A percentile compares a stretch with the other conserved stretches of the same genome.
These are phyloP conservation scores for Torymus texanus DNA, from an alignment of 2,888 invertebrate species.

Conservation along the genomic window DNA sequence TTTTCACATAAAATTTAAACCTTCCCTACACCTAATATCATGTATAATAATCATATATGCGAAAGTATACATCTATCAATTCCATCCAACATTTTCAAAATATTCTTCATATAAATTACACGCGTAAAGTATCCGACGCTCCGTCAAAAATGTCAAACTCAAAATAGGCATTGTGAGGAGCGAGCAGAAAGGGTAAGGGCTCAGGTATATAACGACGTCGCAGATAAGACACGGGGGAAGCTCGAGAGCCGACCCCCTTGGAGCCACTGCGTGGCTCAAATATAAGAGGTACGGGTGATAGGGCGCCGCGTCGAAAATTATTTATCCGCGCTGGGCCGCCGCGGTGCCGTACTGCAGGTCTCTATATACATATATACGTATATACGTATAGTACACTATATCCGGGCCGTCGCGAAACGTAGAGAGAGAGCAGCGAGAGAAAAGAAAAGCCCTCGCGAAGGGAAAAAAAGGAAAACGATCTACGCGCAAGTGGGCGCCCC, in stretches of 20 bases:
- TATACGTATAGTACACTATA: too few relatives aligned
- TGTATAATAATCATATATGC: too few relatives aligned
- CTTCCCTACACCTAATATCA: too few relatives aligned
- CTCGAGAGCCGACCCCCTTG: too few relatives aligned
- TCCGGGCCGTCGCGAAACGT: neutral
- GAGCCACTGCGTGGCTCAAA: too few relatives aligned
- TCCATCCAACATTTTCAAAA: too few relatives aligned
- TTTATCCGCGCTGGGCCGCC: conserved; percentile 31
- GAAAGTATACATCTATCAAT: too few relatives aligned
- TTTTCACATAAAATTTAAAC: too few relatives aligned
- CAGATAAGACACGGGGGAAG: conserved; percentile 21
- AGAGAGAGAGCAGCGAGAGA: neutral
- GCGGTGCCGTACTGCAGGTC: too few relatives aligned
- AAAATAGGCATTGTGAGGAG: neutral
- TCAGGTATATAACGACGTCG: neutral
- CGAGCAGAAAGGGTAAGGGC: neutral
- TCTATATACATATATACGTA: too few relatives aligned
- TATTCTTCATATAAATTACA: too few relatives aligned
- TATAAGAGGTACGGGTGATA: neutral
- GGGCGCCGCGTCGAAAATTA: conserved; percentile 41
- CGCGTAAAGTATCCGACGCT: too few relatives aligned
- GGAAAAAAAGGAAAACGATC: neutral
- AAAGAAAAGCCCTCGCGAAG: neutral
- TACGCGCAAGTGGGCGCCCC: neutral
- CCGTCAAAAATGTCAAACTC: conserved; percentile 15